A percentile compares a stretch with the other conserved stretches of the same genome.
Evolutionary conservation across 2,113 vertebrate species (phyloP).

Genomic region (Perccottus glenii): DNA sequence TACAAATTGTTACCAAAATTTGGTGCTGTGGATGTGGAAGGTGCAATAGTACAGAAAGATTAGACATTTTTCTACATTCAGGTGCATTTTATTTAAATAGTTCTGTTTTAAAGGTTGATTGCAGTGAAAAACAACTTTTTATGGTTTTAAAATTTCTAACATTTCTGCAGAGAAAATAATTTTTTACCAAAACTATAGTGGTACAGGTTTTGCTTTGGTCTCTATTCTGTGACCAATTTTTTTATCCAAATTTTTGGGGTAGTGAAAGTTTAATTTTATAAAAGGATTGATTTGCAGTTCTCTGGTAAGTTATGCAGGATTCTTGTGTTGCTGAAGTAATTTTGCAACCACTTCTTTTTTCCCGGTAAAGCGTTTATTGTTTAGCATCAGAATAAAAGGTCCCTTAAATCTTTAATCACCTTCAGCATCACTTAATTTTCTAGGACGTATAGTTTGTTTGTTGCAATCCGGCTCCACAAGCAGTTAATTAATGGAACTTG

Average conservation of each 20-base stretch:
- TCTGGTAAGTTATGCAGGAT: slow-evolving; percentile 3
- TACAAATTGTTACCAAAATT: slow-evolving; percentile 10
- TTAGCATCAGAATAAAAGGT: neutral
- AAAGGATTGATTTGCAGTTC: slow-evolving; percentile 34
- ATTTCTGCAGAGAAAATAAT: slow-evolving; percentile 45
- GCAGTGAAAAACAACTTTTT: slow-evolving; percentile 14
- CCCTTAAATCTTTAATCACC: no score
- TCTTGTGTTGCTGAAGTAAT: slow-evolving; percentile 13
- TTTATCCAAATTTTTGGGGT: slow-evolving; percentile 11
- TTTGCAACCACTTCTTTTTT: neutral
- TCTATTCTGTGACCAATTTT: slow-evolving; percentile 30
- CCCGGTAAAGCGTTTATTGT: neutral
- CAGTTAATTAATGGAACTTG: neutral
- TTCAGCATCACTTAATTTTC: no score
- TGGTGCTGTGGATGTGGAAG: slow-evolving; percentile 47
- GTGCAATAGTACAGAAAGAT: slow-evolving; percentile 62
- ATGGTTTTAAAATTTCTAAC: slow-evolving; percentile 16
- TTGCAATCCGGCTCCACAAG: slow-evolving; percentile 20
- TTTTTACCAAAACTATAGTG: slow-evolving; percentile 53
- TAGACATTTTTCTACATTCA: slow-evolving; percentile 55
- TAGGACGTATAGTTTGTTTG: no score
- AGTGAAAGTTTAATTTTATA: slow-evolving; percentile 4
- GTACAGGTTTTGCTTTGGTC: slow-evolving; percentile 32
- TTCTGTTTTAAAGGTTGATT: slow-evolving; percentile 11
- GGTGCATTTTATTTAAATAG: slow-evolving; percentile 29